Percentiles rank a stretch among this genome's conserved stretches.
Conservation (phyloP, 2,888 invertebrate genomes). For the Molanna angustata region DNA sequence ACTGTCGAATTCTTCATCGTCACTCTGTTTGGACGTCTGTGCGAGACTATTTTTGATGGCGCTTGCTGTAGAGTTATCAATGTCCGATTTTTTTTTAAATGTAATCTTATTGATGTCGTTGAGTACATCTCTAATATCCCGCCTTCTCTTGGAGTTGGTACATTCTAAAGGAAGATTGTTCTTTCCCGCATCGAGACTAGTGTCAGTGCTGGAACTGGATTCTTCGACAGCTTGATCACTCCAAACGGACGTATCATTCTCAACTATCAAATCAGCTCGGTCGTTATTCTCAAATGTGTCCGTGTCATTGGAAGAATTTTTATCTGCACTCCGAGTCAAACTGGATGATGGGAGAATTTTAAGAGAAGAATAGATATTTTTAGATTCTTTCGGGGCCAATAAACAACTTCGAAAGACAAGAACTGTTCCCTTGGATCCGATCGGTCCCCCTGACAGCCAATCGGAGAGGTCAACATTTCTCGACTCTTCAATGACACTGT, state of each 20-base stretch:
- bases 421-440: slow-evolving; percentile 63
- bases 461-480: slow-evolving; percentile 36
- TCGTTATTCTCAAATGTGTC: too few relatives aligned
- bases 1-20: slow-evolving; percentile 6
- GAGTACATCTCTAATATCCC: slow-evolving; percentile 50
- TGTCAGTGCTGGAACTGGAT: slow-evolving; percentile 31
- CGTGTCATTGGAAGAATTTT: not conserved
- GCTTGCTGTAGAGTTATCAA: slow-evolving; percentile 52
- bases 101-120: slow-evolving; percentile 51
- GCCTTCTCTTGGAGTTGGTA: slow-evolving; percentile 38
- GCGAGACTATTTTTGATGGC: slow-evolving; percentile 40
- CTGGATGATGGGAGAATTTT: slow-evolving; percentile 41
- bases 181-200: slow-evolving; percentile 9
- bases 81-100: slow-evolving; percentile 48
- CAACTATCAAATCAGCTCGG: not conserved
- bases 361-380: slow-evolving; percentile 49
- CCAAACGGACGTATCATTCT: slow-evolving; percentile 39
- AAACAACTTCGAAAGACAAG: slow-evolving; percentile 67
- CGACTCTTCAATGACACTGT: slow-evolving; percentile 6
- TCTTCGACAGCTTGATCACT: slow-evolving; percentile 40
- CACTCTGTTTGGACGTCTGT: slow-evolving; percentile 38
- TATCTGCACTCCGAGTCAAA: not conserved
- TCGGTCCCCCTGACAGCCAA: slow-evolving; percentile 59
- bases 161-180: slow-evolving; percentile 1
- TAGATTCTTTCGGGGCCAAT: slow-evolving; percentile 45